These are phyloP conservation scores for Fabriciana adippe DNA, from an alignment of 2,888 invertebrate genomes.

Conservation along the genomic window DNA sequence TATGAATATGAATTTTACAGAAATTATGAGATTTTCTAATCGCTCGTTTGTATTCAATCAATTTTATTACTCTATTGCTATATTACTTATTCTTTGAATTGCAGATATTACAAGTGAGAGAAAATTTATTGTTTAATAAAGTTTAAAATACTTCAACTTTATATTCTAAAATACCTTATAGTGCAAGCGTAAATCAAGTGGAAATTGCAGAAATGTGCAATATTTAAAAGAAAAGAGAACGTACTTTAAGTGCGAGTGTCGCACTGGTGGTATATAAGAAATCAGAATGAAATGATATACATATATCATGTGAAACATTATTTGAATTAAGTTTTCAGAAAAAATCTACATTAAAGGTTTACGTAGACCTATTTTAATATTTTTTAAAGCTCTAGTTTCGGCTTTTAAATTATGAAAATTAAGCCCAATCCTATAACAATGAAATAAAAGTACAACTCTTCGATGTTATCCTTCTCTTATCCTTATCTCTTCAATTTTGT, in stretches of 20 bases:
- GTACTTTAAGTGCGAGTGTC: slow-evolving; percentile 22
- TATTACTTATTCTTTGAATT: background rate
- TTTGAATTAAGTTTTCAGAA: background rate
- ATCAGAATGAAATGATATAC: slow-evolving; percentile 12
- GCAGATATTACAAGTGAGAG: slow-evolving; percentile 28
- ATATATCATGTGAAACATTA: slow-evolving; percentile 1
- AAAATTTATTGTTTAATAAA: slow-evolving; percentile 38
- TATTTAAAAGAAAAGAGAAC: slow-evolving; percentile 27
- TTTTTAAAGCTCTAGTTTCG: too few species aligned
- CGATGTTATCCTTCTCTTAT: too few species aligned
- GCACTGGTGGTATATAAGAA: slow-evolving; percentile 14
- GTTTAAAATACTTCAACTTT: slow-evolving; percentile 30
- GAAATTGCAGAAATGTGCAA: slow-evolving; percentile 35
- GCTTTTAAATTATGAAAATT: too few species aligned
- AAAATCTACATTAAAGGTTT: slow-evolving; percentile 9
- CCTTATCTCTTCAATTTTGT: too few species aligned
- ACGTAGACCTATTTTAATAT: too few species aligned
- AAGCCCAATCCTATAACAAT: too few species aligned
- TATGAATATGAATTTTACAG: too few species aligned
- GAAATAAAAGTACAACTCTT: too few species aligned
- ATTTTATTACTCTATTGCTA: too few species aligned
- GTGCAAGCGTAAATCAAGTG: slow-evolving; percentile 34
- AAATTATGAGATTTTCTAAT: too few species aligned
- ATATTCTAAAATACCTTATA: slow-evolving; percentile 37
- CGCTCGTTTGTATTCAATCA: too few species aligned